Evolutionary conservation across 1,140 invertebrate species (phyloP).

Genomic region (Pachyrhynchus sulphureomaculatus): DNA sequence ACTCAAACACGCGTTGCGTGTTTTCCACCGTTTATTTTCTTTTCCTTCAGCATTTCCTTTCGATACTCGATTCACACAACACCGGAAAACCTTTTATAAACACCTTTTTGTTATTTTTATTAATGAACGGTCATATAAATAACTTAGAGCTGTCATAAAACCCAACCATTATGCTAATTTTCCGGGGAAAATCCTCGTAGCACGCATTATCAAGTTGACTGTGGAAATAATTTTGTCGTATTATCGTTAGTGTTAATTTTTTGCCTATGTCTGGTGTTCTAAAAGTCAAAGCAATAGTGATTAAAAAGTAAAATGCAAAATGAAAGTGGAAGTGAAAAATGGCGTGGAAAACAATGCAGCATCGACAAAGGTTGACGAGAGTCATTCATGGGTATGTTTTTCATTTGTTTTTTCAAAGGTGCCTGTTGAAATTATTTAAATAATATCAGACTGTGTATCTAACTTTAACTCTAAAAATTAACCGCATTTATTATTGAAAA

Average conservation of each 20-base stretch:
- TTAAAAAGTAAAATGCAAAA: slow-evolving; percentile 35
- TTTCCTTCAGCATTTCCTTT: slow-evolving; percentile 32
- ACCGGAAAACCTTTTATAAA: slow-evolving; percentile 22
- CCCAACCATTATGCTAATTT: not conserved
- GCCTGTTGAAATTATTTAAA: too few species aligned
- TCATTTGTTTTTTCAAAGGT: too few species aligned
- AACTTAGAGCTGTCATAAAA: not conserved
- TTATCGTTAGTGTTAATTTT: not conserved
- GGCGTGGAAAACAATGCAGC: slow-evolving; percentile 11
- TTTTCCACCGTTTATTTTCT: slow-evolving; percentile 30
- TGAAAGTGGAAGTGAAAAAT: slow-evolving; percentile 41
- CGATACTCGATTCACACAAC: slow-evolving; percentile 5
- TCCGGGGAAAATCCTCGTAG: not conserved
- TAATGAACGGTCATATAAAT: not conserved
- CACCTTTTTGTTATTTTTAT: not conserved
- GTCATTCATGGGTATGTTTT: slow-evolving; percentile 44
- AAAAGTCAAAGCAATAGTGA: not conserved
- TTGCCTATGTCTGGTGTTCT: not conserved
- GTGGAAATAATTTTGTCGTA: not conserved
- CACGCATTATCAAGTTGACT: not conserved
- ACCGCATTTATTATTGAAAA: too few species aligned
- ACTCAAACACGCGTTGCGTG: slow-evolving; percentile 28
- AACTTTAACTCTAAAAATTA: too few species aligned
- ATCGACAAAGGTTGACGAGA: slow-evolving; percentile 21
- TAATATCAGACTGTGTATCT: too few species aligned